Base-by-base conservation (phyloP, 1,140 invertebrate species). In the Papilio polyxenes region DNA sequence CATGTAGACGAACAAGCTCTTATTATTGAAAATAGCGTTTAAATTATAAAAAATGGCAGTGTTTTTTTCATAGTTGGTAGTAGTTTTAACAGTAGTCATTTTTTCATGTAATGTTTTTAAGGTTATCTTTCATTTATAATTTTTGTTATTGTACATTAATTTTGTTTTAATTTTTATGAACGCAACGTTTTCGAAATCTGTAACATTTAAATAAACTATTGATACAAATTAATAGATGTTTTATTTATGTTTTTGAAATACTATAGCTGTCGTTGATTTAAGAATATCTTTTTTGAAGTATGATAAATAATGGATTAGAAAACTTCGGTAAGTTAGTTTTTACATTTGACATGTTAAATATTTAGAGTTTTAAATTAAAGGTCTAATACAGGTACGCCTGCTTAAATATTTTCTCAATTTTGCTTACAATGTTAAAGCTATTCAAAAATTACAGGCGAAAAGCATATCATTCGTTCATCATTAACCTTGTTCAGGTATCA, bases 1-100 rank as follows among this genome's bases (percentile, higher is more conserved):
- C 69, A 82, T 15, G 51, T 44, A 11, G 81, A 76, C 9, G 75
- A 65, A 59, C 75, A 77, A 53, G 23, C 75, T 77, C 44, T 77
- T 6, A 11, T 77, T 31, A 23, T 77, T 51, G 49, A 53, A 77
- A 77, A 77, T 17, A 77, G 65, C 65, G 65, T 37, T 72, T 72
- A 37, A 62, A 62, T 17, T 56, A 20, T 20, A 20, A n/a, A 15
- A 37, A 15, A 13, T 37, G 10, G 40, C 40, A 44, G 40, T 44
- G 1, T 7, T 44, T 15, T 37, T 69, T 69, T 15, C 10, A 69
- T 17, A 56, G 5, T 9, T 65, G 23, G 53, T 17, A 31, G 20
- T 31, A 31, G 4, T 69, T 65, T 69, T 15, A 69, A 31, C 65
- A 69, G 65, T 69, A 37, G 23, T 69, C 65, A 37, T 72, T 17